A percentile compares a stretch with the other conserved stretches of the same genome.
phyloP scores from a whole-genome alignment of 2,113 vertebrate species.

The Urocynchramus pylzowi region DNA sequence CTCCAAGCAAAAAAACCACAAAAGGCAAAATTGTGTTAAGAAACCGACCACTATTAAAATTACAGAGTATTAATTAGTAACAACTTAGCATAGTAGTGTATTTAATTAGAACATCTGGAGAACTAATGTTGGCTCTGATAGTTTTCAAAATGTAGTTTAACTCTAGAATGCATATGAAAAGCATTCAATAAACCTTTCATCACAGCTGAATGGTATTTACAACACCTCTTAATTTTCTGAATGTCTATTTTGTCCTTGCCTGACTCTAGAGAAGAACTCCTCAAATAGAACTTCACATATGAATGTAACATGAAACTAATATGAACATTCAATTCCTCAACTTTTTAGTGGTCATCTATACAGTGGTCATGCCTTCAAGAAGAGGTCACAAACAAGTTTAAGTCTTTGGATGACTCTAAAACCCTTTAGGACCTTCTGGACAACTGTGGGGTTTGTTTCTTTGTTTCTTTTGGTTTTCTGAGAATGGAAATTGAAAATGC shows the following conservation, averaged over 20 bases:
- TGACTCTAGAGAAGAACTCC: not conserved
- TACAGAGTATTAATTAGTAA: not conserved
- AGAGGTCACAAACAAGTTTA: not conserved
- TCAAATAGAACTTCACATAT: conserved; percentile 38
- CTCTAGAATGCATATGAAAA: not conserved
- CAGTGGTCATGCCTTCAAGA: conserved; percentile 11
- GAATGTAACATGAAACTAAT: not conserved
- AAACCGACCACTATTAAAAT: not conserved
- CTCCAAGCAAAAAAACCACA: not conserved
- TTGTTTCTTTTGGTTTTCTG: not conserved
- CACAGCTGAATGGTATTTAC: not conserved
- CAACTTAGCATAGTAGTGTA: not conserved
- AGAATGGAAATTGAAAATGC: not conserved
- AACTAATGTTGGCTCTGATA: not conserved
- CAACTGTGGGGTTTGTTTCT: fast-evolving
- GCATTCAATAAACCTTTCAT: conserved; percentile 13
- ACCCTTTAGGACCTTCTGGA: not conserved
- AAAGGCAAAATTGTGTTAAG: not conserved
- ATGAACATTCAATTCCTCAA: conserved; percentile 19
- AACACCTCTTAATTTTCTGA: not conserved
- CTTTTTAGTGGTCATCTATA: conserved; percentile 4
- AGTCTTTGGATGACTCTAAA: not conserved
- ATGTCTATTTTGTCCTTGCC: conserved; percentile 29
- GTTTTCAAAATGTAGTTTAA: conserved; percentile 8
- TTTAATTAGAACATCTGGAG: not conserved